Conservation (phyloP, 1,140 invertebrate genomes). For the Phymastichus coffea region DNA sequence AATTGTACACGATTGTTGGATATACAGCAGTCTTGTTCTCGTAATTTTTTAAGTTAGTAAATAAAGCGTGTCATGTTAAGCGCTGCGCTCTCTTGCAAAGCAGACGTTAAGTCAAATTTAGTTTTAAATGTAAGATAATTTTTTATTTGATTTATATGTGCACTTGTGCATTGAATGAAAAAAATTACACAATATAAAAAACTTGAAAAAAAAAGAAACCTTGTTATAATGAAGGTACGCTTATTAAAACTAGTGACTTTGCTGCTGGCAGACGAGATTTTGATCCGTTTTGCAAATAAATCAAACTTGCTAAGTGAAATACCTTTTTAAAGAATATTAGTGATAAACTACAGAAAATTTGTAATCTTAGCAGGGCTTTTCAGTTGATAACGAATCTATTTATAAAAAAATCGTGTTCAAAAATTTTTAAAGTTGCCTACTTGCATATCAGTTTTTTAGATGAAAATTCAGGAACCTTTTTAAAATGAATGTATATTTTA, state of each 20-base stretch:
- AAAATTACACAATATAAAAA: slow-evolving; percentile 5
- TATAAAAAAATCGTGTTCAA: no score
- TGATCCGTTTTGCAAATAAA: slow-evolving; percentile 19
- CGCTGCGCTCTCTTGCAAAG: background rate
- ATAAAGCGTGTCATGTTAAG: background rate
- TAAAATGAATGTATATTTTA: no score
- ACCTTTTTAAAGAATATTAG: background rate
- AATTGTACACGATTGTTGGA: slow-evolving; percentile 29
- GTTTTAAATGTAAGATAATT: slow-evolving; percentile 15
- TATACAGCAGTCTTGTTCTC: slow-evolving; percentile 34
- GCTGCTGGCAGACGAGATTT: slow-evolving; percentile 19
- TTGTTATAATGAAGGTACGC: background rate
- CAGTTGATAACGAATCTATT: no score
- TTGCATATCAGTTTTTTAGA: no score
- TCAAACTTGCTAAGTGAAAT: slow-evolving; percentile 1
- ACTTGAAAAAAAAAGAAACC: slow-evolving; percentile 10
- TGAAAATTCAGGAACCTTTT: no score
- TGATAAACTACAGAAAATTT: no score
- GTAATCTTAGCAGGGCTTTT: no score
- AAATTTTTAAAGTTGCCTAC: no score
- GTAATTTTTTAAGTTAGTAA: slow-evolving; percentile 27
- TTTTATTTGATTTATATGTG: slow-evolving; percentile 17
- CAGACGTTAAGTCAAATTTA: slow-evolving; percentile 10
- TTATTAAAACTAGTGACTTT: slow-evolving; percentile 5
- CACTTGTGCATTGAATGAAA: background rate